Evolutionary conservation across 1,140 invertebrate species (phyloP).

Genomic region (Lucilia cuprina): DNA sequence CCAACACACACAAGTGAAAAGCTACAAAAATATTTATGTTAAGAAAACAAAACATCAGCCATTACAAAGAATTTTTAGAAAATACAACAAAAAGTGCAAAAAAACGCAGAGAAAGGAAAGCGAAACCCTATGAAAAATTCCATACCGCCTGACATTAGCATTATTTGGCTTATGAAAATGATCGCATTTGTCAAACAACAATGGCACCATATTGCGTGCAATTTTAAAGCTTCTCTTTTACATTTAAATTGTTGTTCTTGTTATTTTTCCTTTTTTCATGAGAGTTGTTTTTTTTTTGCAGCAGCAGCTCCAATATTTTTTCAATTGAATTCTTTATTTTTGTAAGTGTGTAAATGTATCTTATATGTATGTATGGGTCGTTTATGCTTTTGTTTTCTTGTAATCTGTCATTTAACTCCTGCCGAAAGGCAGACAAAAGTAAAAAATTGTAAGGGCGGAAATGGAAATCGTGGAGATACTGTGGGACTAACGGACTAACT

Average conservation of each 20-base stretch:
- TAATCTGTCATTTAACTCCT: constrained; percentile 24
- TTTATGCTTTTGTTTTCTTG: not conserved
- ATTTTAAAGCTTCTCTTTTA: not conserved
- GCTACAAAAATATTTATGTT: not conserved
- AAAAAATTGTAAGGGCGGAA: not conserved
- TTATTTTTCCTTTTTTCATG: not conserved
- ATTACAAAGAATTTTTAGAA: no score
- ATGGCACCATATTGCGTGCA: not conserved
- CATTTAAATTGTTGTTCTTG: not conserved
- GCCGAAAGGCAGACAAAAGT: not conserved
- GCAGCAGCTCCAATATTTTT: not conserved
- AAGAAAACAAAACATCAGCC: not conserved
- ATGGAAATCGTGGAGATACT: no score
- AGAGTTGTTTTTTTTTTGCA: no score
- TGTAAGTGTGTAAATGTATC: not conserved
- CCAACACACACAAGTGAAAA: not conserved
- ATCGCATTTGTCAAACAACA: constrained; percentile 23
- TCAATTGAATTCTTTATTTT: not conserved
- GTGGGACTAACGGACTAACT: no score
- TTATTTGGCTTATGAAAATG: constrained; percentile 20
- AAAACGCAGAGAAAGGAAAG: not conserved
- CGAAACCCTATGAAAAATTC: constrained; percentile 10
- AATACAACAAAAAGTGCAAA: no score
- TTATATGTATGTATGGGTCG: not conserved
- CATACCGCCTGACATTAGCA: constrained; percentile 13